Base-by-base conservation (phyloP, 2,113 vertebrate genomes). In the Neopipo cinnamomea region DNA sequence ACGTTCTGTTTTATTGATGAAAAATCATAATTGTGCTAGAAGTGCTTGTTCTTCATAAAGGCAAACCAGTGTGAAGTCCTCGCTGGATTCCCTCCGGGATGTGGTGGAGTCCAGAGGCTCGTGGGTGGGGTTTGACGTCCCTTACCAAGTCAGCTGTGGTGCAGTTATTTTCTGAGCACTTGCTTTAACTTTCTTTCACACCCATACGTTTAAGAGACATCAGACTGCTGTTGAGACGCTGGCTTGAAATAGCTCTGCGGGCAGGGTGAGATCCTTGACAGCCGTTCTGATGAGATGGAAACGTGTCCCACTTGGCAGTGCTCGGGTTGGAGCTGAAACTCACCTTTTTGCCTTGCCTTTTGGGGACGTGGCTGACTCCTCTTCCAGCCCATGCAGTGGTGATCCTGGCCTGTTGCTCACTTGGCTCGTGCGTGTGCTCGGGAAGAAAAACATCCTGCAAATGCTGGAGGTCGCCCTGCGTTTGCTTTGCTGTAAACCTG, bases 401-500 rank as follows among this genome's bases (percentile, higher is more conserved):
- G 58, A 46, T 79, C 67, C 49, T 85, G 39, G 12, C 31, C 41
- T 17, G 10, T 5, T 75, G 13, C 47, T 67, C 1, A 0, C 49
- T 68, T 46, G 52, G 20, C 53, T 67, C 6, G 0, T 4, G 23
- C 24, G 0, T 2, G 6, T 2, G 0, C 25, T 46, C 2, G 5
- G 41, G 80, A 71, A 53, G 65, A 11, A 61, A 14, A 93, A 33
- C 5, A 1, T 25, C 56, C 39, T 35, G 55, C 16, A 4, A 14
- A 12, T 62, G 31, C 18, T 91, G 61, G 62, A 52, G 27, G 31
- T 7, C 83, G 49, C 50, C 20, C 9, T 4, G 16, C 0, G 0
- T 59, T 93, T 1, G 13, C 42, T 85, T 62, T 27, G 8, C 24
- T 4, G 49, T 22, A 12, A 28, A 61, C 41, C 33, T 27, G 42